Evolutionary conservation across 2,113 vertebrate genomes (phyloP).

Genomic region (Helogale parvula): DNA sequence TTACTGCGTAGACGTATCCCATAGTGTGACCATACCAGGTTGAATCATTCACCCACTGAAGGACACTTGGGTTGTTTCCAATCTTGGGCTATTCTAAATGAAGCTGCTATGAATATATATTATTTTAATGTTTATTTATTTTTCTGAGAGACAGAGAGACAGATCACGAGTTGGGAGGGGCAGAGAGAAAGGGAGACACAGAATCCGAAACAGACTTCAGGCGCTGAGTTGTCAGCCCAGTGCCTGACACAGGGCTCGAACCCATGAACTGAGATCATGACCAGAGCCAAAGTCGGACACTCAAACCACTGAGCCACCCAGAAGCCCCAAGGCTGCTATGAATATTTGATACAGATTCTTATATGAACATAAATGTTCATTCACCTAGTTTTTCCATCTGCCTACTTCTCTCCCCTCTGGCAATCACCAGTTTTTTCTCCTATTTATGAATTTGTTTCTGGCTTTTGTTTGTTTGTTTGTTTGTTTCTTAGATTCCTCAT

Average conservation of each 20-base stretch:
- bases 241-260: too few species aligned
- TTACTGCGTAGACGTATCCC: neutral
- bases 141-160: too few species aligned
- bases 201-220: too few species aligned
- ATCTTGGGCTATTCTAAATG: neutral
- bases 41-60: neutral
- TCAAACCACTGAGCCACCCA: too few species aligned
- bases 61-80: neutral
- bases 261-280: too few species aligned
- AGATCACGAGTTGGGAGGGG: too few species aligned
- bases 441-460: neutral
- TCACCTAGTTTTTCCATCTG: neutral
- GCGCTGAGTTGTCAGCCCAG: too few species aligned
- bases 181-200: too few species aligned
- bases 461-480: neutral
- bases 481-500: neutral
- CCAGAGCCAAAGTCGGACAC: too few species aligned
- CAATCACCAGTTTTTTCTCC: neutral
- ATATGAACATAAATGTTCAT: neutral
- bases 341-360: neutral
- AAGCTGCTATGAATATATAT: neutral
- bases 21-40: too few species aligned
- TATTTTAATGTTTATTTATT: too few species aligned
- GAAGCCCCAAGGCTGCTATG: neutral
- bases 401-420: neutral